phyloP scores from a whole-genome alignment of 2,113 vertebrate genomes.

The Glaucomys volans region DNA sequence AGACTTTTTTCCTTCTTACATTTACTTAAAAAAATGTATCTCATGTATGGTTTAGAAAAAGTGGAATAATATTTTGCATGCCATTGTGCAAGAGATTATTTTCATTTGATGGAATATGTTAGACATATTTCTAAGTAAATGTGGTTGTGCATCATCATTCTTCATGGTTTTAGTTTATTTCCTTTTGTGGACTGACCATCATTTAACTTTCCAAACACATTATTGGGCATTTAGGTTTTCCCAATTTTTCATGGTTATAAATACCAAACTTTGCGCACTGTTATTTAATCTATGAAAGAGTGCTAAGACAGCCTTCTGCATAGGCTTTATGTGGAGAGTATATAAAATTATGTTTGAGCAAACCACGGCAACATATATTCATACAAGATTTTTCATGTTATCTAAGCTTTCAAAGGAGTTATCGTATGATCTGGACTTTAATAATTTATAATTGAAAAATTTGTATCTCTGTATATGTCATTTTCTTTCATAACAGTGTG shows the following conservation, averaged over 20 bases:
- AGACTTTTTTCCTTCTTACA: not conserved
- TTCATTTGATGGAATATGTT: not conserved
- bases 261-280: not conserved
- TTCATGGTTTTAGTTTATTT: slow-evolving; percentile 46
- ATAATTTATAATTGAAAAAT: not conserved
- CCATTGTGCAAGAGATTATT: not conserved
- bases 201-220: slow-evolving; percentile 56
- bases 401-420: not conserved
- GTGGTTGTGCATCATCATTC: not conserved
- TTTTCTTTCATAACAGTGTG: not conserved
- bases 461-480: not conserved
- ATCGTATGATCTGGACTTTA: not conserved
- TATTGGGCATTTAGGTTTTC: not conserved
- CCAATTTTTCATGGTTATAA: not conserved
- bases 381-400: not conserved
- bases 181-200: slow-evolving; percentile 23
- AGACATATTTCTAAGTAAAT: not conserved
- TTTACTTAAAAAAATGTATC: not conserved
- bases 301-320: not conserved
- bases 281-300: slow-evolving; percentile 21
- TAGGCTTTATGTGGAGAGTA: not conserved
- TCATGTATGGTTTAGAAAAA: not conserved
- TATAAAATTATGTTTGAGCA: not conserved
- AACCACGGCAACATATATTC: not conserved
- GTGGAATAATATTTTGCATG: not conserved